A percentile compares a stretch with the other conserved stretches of the same genome.
Evolutionary conservation across 2,888 invertebrate species (phyloP).

Genomic region (Melipona beecheii): DNA sequence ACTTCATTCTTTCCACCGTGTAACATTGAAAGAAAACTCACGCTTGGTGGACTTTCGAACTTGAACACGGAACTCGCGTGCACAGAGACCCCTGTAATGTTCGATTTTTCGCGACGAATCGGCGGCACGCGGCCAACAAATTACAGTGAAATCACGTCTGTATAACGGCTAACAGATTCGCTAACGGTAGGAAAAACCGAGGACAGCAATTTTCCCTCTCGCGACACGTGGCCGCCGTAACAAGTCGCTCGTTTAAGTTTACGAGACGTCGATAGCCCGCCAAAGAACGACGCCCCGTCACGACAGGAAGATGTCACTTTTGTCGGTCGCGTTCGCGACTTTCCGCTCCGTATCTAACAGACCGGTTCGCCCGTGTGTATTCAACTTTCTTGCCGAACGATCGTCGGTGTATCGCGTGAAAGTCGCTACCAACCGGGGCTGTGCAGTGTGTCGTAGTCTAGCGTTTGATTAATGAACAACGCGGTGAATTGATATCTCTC

Average conservation of each 20-base stretch:
- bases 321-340: background rate
- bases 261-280: slow-evolving; percentile 15
- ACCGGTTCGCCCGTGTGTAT: background rate
- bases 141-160: slow-evolving; percentile 44
- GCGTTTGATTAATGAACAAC: slow-evolving; percentile 52
- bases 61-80: background rate
- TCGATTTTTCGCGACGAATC: slow-evolving; percentile 12
- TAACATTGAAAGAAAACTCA: background rate
- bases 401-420: slow-evolving; percentile 26
- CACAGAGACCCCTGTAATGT: background rate
- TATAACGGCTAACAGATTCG: background rate
- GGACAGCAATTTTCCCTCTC: slow-evolving; percentile 26
- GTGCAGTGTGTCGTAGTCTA: background rate
- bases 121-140: background rate
- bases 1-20: background rate
- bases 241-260: slow-evolving; percentile 31
- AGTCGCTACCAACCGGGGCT: slow-evolving; percentile 18
- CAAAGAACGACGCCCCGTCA: slow-evolving; percentile 32
- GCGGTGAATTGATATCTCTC: background rate
- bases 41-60: slow-evolving; percentile 5
- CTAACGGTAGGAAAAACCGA: slow-evolving; percentile 18
- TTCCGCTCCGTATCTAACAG: slow-evolving; percentile 7
- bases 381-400: slow-evolving; percentile 5
- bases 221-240: slow-evolving; percentile 3
- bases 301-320: slow-evolving; percentile 53